Evolutionary conservation across 2,888 invertebrate genomes (phyloP), one percentile per base, ranked within the genome.

Genomic region (Xanthostigma xanthostigma): DNA sequence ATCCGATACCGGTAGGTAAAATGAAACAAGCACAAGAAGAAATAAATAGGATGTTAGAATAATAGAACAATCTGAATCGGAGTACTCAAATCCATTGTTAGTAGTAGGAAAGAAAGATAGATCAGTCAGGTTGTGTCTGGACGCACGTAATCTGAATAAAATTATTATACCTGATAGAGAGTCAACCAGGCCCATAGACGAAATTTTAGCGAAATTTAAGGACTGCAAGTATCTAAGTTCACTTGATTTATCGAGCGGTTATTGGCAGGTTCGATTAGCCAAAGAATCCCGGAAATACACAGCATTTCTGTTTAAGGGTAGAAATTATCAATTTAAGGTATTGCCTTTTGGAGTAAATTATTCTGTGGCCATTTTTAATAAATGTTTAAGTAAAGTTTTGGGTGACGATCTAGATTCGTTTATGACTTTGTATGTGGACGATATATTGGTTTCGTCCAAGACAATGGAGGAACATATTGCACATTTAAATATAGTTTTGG

Each of bases 91-190:
- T 36, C 51, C 49, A 2, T 37, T 49, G 11, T 9, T 49, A 8
- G 33, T 49, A 8, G 33, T 43, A 5, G 10, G n/a, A 9, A 51
- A 51, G n/a, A 49, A 49, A n/a, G 38, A 49, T 17, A 46, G 49
- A 9, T 12, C 40, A 9, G 41, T 49, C 2, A 12, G 44, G 1
- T 9, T 51, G n/a, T 44, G 48, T 39, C 12, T 51, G 2, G 49
- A 49, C 35, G 51, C 45, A 4, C 5, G 51, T 10, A 11, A 11
- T 3, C 39, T 49, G 27, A 49, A 51, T 36, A 13, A 13, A 8
- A 10, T 17, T 3, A 17, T 3, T 17, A 17, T 17, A 17, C 17
- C 17, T 2, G 17, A 17, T 4, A 17, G 17, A 4, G 17, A 17
- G 17, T 17, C 17, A 4, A 17, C 17, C 2, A 17, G 4, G 4